Base-by-base conservation (phyloP, 1,140 invertebrate genomes). In the Aphelinus certus region DNA sequence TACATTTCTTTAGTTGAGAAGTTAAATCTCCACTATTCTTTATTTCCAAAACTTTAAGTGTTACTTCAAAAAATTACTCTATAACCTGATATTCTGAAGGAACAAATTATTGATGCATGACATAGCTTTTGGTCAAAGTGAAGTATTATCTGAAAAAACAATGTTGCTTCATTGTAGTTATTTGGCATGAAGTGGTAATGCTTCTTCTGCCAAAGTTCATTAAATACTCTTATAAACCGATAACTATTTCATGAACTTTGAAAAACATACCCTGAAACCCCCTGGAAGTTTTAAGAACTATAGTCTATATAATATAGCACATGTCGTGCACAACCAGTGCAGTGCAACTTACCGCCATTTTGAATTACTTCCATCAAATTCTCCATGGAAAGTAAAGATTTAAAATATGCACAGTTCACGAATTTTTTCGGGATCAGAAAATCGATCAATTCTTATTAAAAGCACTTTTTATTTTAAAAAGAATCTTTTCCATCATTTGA, bases 341-440 rank as follows among this genome's bases (percentile, higher is more conserved):
- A 76, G 79, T 84, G 79, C 80, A 81, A 85, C 81, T 87, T 86
- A 83, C 87, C 87, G 87, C 87, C 87, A 88, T 88, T 88, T 88
- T 88, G 87, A 87, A 87, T 83, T 82, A 86, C 86, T 87, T 85
- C 86, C 87, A 87, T 85, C 85, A 86, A 87, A 82, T 86, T 85
- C 86, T 85, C 84, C 83, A 82, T 77, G 81, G 77, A 62, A 80
- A 83, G 72, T 78, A 75, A 79, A 61, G 58, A 49, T 51, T 3
- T 9, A 46, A 2, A 49, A 9, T 56, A 53, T 60, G 2, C 56
- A 51, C 10, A 64, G 26, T 26, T 26, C 26, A 26, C 26, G 26
- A 26, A 26, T 26, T 26, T 26, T 26, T 26, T 26, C 26, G 26
- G 26, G 26, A 26, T 26, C 26, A 26, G 26, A 26, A 26, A 26